Conservation (phyloP, 92 coral and sea anemone species). For the Paragorgia papillata region DNA sequence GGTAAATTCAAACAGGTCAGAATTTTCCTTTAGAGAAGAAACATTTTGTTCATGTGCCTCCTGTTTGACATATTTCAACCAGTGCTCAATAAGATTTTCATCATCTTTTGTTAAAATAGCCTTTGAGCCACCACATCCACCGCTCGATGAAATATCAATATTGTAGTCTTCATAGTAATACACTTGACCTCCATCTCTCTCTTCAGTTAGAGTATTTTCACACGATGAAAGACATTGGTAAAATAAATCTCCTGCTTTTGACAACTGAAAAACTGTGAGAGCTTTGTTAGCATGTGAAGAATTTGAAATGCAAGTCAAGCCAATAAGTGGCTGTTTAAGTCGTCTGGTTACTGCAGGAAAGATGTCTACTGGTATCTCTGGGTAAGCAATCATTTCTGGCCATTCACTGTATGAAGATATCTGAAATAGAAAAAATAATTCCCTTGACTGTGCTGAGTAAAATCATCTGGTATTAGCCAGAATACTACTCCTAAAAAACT, state of each 20-base stretch:
- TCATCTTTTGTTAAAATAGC: slow-evolving; percentile 8
- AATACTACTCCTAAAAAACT: too few relatives aligned
- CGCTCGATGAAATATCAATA: slow-evolving; percentile 20
- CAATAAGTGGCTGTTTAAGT: slow-evolving; percentile 75
- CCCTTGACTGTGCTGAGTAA: too few relatives aligned
- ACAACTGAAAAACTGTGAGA: slow-evolving; percentile 73
- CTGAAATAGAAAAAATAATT: slow-evolving; percentile 55
- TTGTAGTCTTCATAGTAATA: slow-evolving; percentile 13
- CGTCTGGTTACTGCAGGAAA: slow-evolving; percentile 50
- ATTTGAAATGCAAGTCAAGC: slow-evolving; percentile 63
- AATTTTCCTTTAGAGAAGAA: neutral
- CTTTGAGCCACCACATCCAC: slow-evolving; percentile 25
- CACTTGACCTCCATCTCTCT: slow-evolving; percentile 2
- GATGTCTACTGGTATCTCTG: slow-evolving; percentile 38
- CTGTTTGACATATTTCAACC: slow-evolving; percentile 39
- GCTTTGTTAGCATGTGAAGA: slow-evolving; percentile 49
- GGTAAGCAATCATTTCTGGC: slow-evolving; percentile 62
- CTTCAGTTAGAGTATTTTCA: slow-evolving; percentile 14
- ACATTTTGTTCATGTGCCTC: slow-evolving; percentile 11
- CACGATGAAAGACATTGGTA: slow-evolving; percentile 63
- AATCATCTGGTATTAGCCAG: too few relatives aligned
- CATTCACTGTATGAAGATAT: slow-evolving; percentile 87
- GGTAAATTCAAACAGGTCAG: neutral
- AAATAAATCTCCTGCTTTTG: slow-evolving; percentile 79
- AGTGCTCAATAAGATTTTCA: slow-evolving; percentile 10